A percentile compares a stretch with the other conserved stretches of the same genome.
Conservation (phyloP, 1,140 invertebrate species). For the Propsilocerus akamusi region DNA sequence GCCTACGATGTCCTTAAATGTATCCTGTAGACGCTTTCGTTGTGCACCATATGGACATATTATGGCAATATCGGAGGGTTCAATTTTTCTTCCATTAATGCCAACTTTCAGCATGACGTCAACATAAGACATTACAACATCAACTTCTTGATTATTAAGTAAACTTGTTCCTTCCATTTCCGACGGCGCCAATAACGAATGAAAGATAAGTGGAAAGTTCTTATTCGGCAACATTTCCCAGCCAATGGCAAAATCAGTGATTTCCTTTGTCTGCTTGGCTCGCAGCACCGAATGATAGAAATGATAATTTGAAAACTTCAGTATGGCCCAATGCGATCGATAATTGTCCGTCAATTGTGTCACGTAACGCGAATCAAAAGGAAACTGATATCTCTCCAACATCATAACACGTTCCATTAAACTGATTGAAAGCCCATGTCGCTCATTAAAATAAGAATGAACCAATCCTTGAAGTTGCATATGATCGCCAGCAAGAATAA, state of each 20-base stretch:
- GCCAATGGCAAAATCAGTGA: no score
- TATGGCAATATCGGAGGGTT: constrained; percentile 51
- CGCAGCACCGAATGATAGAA: constrained; percentile 41
- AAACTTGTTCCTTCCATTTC: no score
- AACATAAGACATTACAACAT: constrained; percentile 33
- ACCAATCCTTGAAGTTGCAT: constrained; percentile 63
- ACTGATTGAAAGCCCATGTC: constrained; percentile 29
- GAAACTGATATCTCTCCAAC: no score
- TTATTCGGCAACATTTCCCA: constrained; percentile 24
- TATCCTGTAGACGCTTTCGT: constrained; percentile 28
- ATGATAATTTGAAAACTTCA: constrained; percentile 36
- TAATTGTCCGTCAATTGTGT: constrained; percentile 47
- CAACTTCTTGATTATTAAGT: constrained; percentile 50
- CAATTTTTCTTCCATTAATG: constrained; percentile 26
- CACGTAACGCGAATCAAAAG: constrained; percentile 37
- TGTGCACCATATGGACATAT: constrained; percentile 68
- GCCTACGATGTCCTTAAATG: no score
- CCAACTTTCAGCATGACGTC: constrained; percentile 23
- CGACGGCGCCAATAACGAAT: no score
- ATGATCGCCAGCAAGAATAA: constrained; percentile 69
- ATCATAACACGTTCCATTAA: constrained; percentile 36
- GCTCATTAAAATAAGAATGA: constrained; percentile 28
- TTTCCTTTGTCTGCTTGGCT: no score
- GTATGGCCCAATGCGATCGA: constrained; percentile 37
- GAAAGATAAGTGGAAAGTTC: constrained; percentile 41